Percentiles rank a stretch among this genome's conserved stretches.
phyloP scores from a whole-genome alignment of 2,797 vertebrate genomes.

The Sebastolobus alascanus region DNA sequence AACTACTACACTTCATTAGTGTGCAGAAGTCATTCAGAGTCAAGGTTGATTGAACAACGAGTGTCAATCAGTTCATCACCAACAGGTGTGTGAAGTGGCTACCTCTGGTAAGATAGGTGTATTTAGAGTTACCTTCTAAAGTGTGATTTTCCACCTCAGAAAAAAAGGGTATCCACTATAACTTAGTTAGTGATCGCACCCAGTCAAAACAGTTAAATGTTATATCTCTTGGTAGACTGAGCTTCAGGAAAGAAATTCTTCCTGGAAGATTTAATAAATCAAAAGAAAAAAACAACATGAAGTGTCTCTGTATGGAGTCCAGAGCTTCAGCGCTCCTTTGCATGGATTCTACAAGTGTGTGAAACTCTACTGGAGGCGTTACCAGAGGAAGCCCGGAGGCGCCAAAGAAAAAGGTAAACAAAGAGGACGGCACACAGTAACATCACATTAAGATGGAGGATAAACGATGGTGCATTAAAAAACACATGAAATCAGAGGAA shows the following conservation, averaged over 20 bases:
- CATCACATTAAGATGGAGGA: neutral
- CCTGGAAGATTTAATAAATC: neutral
- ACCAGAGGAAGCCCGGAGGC: neutral
- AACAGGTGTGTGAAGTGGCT: neutral
- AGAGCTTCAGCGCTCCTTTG: neutral
- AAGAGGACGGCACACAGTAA: neutral
- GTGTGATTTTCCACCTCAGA: neutral
- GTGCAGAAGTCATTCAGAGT: neutral
- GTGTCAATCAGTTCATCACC: neutral
- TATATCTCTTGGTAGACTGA: neutral
- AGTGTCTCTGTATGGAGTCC: neutral
- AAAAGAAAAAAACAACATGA: neutral
- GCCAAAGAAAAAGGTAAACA: neutral
- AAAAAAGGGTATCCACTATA: neutral
- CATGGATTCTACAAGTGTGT: neutral
- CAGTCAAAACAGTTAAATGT: neutral
- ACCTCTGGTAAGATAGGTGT: neutral
- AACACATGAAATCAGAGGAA: too few species aligned
- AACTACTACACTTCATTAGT: neutral
- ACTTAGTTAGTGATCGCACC: neutral
- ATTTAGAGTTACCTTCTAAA: neutral
- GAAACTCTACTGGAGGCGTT: neutral
- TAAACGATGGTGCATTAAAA: neutral
- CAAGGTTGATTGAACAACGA: neutral
- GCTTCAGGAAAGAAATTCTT: neutral